Percentiles rank a stretch among this genome's conserved stretches.
Conservation (phyloP, 53 echinoderm and acorn worm genomes). For the Antedon mediterranea region DNA sequence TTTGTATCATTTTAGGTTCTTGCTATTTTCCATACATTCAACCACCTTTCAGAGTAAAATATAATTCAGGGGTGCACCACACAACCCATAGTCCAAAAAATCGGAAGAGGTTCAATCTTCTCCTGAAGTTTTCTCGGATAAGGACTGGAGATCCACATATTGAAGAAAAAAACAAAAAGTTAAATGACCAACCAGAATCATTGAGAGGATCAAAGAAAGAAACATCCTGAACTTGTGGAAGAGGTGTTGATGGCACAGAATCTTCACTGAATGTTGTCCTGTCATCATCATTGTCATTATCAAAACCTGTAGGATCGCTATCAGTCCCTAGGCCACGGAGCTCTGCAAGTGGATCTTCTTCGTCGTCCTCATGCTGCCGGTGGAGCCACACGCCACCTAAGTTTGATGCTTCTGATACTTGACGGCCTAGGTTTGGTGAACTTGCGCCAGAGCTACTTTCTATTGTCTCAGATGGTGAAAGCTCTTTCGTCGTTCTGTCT, state of each 20-base stretch:
- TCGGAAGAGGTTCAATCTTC: too few relatives aligned
- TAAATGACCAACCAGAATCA: conserved; percentile 30
- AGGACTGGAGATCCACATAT: too few relatives aligned
- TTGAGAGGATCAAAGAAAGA: conserved; percentile 78
- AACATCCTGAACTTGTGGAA: conserved; percentile 74
- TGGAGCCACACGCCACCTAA: conserved; percentile 98
- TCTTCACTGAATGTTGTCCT: conserved; percentile 89
- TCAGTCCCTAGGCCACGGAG: background rate
- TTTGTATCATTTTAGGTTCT: too few relatives aligned
- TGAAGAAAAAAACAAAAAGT: too few relatives aligned
- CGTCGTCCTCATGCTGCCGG: conserved; percentile 66
- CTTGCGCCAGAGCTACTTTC: background rate
- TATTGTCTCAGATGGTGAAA: background rate
- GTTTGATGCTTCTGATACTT: background rate
- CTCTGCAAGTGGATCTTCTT: conserved; percentile 18
- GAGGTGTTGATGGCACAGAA: conserved; percentile 77
- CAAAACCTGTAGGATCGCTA: conserved; percentile 1
- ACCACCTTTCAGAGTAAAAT: too few relatives aligned
- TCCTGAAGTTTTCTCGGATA: too few relatives aligned
- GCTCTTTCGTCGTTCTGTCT: background rate
- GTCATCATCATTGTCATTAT: conserved; percentile 74
- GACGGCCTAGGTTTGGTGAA: background rate
- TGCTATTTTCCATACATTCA: too few relatives aligned
- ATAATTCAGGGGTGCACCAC: too few relatives aligned
- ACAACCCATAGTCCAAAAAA: too few relatives aligned